Evolutionary conservation across 1,140 invertebrate species (phyloP), one percentile per base, ranked within the genome.

Genomic region (Caenorhabditis brenneri): DNA sequence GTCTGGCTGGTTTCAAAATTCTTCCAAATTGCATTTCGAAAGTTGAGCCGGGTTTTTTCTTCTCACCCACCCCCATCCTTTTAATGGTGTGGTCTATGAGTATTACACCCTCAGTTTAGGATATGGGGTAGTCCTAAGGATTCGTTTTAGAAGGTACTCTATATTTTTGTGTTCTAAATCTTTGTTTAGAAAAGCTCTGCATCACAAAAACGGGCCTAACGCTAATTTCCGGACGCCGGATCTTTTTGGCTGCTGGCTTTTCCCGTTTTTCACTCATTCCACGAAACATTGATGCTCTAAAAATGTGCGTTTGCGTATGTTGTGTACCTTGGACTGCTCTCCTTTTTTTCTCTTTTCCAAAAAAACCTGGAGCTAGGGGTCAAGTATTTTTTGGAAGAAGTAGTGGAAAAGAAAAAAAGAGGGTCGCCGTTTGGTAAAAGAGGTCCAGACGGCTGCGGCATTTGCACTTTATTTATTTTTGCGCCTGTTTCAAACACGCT

Each of bases 381-480:
- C 65, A 74, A 74, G 36, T 42, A 74, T 33, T 65, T 74, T 69
- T 74, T 74, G 65, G n/a, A 42, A 46, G 36, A 46, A 74, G 65
- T 74, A 55, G 24, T 29, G 53, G 65, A 16, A 42, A 74, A 74
- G n/a, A 74, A 22, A 74, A 74, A 65, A 36, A 65, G 29, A 65
- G 58, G 27, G 65, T 74, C 29, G 65, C 27, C n/a, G 6, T 74
- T 74, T 74, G 65, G 65, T 74, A 74, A 74, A 74, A 46, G 65
- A 74, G 65, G 65, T 74, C 65, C 65, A 74, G 65, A 42, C 65
- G 65, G 36, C 65, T 74, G 33, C 65, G 36, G 65, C 65, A 74
- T 74, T 74, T 74, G 65, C 65, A 74, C 65, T 74, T 74, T 74
- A 74, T 74, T 74, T 74, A 74, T 74, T 74, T 65, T 74, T 74